These are phyloP conservation scores for Silurus lanzhouensis DNA, from an alignment of 2,797 vertebrate species.

Conservation along the genomic window DNA sequence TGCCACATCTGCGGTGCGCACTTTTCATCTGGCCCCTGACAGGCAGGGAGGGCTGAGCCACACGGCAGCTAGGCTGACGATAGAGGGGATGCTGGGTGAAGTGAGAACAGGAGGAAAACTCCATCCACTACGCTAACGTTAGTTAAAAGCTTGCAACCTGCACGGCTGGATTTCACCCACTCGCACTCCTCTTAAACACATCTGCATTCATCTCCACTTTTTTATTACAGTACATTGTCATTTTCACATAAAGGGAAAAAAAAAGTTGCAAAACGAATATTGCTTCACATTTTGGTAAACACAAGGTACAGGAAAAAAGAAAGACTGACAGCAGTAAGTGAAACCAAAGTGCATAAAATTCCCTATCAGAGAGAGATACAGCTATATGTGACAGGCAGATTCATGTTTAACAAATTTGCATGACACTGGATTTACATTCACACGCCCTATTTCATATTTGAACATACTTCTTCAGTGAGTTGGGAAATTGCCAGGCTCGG, in stretches of 20 bases:
- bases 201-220: not conserved
- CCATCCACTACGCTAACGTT: conserved; percentile 6
- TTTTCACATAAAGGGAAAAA: not conserved
- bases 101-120: conserved; percentile 50
- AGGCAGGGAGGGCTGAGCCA: conserved; percentile 43
- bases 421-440: conserved; percentile 18
- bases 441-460: conserved; percentile 42
- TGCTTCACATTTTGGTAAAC: not conserved
- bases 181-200: not conserved
- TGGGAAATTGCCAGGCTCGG: conserved; percentile 55
- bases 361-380: conserved; percentile 9
- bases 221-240: conserved; percentile 9
- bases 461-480: conserved; percentile 51
- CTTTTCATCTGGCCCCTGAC: conserved; percentile 61
- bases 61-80: conserved; percentile 36
- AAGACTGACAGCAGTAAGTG: conserved; percentile 13
- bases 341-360: conserved; percentile 28
- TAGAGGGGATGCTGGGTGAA: conserved; percentile 45
- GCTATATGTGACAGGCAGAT: conserved; percentile 34
- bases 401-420: conserved; percentile 42
- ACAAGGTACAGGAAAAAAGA: not conserved
- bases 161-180: conserved; percentile 28
- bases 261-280: not conserved
- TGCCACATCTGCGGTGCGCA: conserved; percentile 61
- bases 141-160: conserved; percentile 46